Evolutionary conservation across 2,113 vertebrate genomes (phyloP), one percentile per base, ranked within the genome.

Genomic region (Haemorhous mexicanus): DNA sequence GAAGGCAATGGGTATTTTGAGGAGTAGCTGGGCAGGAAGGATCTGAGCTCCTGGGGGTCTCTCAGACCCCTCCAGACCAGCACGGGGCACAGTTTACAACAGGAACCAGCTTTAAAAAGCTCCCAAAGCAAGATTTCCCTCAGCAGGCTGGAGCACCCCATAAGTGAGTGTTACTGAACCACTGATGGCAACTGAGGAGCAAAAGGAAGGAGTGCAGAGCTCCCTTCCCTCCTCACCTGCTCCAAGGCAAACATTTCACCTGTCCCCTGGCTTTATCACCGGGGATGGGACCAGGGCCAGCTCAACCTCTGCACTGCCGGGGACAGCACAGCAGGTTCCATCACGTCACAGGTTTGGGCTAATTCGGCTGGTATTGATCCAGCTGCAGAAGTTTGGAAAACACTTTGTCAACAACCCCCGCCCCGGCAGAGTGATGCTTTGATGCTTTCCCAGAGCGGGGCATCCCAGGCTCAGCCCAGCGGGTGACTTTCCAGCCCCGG

Each of bases 381-480:
- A 77, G 87, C 92, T 84, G 72, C 93, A 94, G 72, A 92, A 97
- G 95, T 94, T 95, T 70, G 92, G 88, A 35, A 93, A 90, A 62
- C 85, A 93, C 85, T 96, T 90, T 59, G 88, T 73, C 92, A 90
- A 93, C 72, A 79, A 12, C 49, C 32, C 35, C 74, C 1, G 2
- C 64, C 78, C 70, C 0, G 5, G 67, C 52, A 50, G 50, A 43
- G 2, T 0, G 79, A 52, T 70, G 80, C 87, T 69, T 14, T 39
- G 79, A 46, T 70, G 80, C 89, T 67, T 10, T 46, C 50, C 68
- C 73, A 14, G 69, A 59, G 74, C 2, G 1, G 78, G 59, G 52
- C 28, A 30, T 12, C 28, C 52, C 52, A 11, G 52, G 52, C 52
- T 46, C 59, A 19, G 12, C 35, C 59, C 58, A 59, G 58, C 23